These are phyloP conservation scores for Gobius niger DNA, from an alignment of 2,113 vertebrate species.

Conservation along the genomic window DNA sequence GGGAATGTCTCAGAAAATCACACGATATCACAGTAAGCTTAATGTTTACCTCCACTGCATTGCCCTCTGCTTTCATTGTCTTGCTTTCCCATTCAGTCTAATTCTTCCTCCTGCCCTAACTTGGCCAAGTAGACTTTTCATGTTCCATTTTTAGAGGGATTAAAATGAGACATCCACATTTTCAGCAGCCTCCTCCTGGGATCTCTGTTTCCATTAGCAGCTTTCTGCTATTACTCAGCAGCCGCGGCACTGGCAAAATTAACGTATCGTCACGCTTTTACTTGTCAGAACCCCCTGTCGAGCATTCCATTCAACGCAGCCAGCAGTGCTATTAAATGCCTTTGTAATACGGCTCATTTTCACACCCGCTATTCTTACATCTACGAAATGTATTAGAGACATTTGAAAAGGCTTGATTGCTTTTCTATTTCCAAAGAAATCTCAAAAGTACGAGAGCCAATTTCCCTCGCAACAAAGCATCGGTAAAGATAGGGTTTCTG, in stretches of 20 bases:
- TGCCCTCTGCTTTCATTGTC: background rate
- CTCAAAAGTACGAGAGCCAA: conserved; percentile 8
- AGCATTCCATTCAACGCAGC: conserved; percentile 32
- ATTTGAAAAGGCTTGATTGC: conserved; percentile 27
- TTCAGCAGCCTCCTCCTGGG: conserved; percentile 24
- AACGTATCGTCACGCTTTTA: conserved; percentile 56
- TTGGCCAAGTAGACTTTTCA: conserved; percentile 39
- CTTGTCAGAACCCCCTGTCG: conserved; percentile 45
- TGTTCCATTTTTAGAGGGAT: conserved; percentile 26
- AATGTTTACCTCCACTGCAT: background rate
- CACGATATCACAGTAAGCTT: no score
- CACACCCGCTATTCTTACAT: conserved; percentile 22
- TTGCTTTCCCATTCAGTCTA: conserved; percentile 8
- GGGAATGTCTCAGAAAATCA: no score
- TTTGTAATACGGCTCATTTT: conserved; percentile 53
- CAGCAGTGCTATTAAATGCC: conserved; percentile 43
- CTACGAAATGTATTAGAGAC: conserved; percentile 38
- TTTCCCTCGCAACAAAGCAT: conserved; percentile 7
- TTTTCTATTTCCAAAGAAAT: conserved; percentile 24
- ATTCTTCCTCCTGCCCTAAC: conserved; percentile 29
- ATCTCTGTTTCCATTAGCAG: conserved; percentile 44
- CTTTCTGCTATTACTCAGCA: conserved; percentile 38
- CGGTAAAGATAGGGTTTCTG: background rate
- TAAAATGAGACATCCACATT: conserved; percentile 46
- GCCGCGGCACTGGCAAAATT: conserved; percentile 47